phyloP scores from a whole-genome alignment of 2,888 invertebrate species.

The Troilus luridus region DNA sequence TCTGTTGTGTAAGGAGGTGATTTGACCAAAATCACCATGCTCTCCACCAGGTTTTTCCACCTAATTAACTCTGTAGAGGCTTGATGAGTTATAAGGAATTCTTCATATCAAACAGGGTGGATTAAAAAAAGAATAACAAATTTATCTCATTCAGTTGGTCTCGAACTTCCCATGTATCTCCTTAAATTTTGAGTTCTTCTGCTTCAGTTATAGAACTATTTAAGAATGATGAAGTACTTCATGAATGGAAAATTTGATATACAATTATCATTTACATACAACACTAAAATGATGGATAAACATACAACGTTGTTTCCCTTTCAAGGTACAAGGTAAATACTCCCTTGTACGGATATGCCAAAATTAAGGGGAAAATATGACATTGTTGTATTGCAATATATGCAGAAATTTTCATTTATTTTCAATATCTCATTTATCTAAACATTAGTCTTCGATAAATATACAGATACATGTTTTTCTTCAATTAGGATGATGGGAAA shows the following conservation, averaged over 20 bases:
- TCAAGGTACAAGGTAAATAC: no score
- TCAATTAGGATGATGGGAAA: constrained; percentile 69
- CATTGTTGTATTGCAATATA: not conserved
- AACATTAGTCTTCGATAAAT: not conserved
- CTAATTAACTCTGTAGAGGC: no score
- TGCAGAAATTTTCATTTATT: not conserved
- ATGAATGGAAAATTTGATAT: not conserved
- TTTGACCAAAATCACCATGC: no score
- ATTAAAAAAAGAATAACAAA: no score
- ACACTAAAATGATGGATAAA: not conserved
- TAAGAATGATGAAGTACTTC: not conserved
- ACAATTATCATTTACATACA: not conserved
- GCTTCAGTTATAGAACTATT: not conserved
- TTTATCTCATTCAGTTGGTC: no score
- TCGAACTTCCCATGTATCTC: no score
- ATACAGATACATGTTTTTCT: constrained; percentile 64
- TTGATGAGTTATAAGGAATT: no score
- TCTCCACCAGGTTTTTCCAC: no score
- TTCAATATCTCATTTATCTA: not conserved
- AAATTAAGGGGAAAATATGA: no score
- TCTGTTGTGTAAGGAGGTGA: no score
- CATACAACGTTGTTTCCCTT: not conserved
- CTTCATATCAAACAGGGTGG: no score
- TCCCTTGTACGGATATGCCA: not conserved
- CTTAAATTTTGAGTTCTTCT: no score